phyloP scores from a whole-genome alignment of 2,113 vertebrate species.

The Solea senegalensis region DNA sequence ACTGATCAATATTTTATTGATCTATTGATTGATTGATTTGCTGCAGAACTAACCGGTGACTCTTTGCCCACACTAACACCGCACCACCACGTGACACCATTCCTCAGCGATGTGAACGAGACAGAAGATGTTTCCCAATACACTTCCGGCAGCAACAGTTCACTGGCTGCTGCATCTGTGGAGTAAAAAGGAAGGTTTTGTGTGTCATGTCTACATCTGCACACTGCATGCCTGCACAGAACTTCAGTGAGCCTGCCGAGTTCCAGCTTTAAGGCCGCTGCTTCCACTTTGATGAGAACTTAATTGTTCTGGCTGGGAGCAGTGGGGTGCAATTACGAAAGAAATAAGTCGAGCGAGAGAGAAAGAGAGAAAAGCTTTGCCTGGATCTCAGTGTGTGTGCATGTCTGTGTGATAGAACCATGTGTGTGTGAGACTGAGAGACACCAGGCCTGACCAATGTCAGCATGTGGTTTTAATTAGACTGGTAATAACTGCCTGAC shows the following conservation, averaged over 20 bases:
- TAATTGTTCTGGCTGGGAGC: conserved; percentile 71
- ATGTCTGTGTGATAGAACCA: conserved; percentile 7
- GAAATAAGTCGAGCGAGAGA: conserved; percentile 33
- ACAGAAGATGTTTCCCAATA: conserved; percentile 1
- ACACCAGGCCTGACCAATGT: conserved; percentile 54
- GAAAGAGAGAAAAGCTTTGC: conserved; percentile 26
- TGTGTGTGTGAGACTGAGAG: conserved; percentile 14
- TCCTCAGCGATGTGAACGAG: conserved; percentile 3
- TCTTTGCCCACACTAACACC: no score
- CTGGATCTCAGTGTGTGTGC: conserved; percentile 27
- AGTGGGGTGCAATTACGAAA: conserved; percentile 61
- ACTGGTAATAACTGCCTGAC: conserved; percentile 51
- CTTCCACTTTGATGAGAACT: conserved; percentile 68
- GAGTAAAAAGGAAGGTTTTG: neutral
- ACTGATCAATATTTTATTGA: no score
- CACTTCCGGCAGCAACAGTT: conserved; percentile 19
- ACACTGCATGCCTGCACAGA: conserved; percentile 20
- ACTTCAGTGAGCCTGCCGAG: conserved; percentile 29
- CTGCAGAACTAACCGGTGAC: no score
- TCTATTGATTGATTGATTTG: neutral
- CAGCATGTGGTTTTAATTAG: conserved; percentile 73
- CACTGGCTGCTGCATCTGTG: neutral
- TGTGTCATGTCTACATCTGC: conserved; percentile 47
- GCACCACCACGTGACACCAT: neutral
- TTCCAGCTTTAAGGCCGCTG: conserved; percentile 42